Base-by-base conservation (phyloP, 2,797 vertebrate genomes). In the Protosalanx chinensis region DNA sequence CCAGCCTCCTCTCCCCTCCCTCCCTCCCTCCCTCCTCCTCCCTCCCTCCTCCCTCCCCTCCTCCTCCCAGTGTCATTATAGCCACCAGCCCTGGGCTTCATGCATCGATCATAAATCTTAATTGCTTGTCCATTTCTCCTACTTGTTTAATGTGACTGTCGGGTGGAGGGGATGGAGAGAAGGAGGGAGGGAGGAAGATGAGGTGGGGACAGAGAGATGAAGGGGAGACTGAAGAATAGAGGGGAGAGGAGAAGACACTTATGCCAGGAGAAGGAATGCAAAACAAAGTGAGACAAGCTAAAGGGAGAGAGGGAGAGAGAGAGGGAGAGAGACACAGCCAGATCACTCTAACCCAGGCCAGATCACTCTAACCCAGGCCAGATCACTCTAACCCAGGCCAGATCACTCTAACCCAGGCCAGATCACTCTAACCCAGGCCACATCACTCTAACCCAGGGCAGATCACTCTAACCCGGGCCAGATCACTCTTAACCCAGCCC, bases 21-120 rank as follows among this genome's bases (percentile, higher is more conserved):
- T 10, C 53, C 53, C 3, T 71, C 59, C 68, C 27, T 59, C 33
- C 29, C 76, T 12, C 18, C 57, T 59, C 57, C 57, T 59, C 57
- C 20, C 56, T 58, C 35, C n/a, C 59, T 20, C 41, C n/a, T 37
- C 7, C 53, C 4, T 12, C 4, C 35, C 35, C 35, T 37, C 3
- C 7, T 6, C 6, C 35, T 37, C 35, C 77, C 75, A 87, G 86
- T 90, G 90, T 91, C 90, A 92, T 92, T 92, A 91, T 88, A 89
- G 89, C 88, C 87, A 87, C 88, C 90, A 86, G 88, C 85, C 86
- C 86, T 85, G n/a, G 84, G 87, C 89, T 89, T 87, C 83, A 88
- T 90, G 81, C 90, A 88, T 91, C 90, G 87, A 90, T 90, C 92
- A 91, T 93, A 91, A 92, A 92, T 94, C 91, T 93, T 92, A 93